These are phyloP conservation scores for Pelecanoides urinatrix DNA, from an alignment of 2,113 vertebrate species.

Conservation along the genomic window DNA sequence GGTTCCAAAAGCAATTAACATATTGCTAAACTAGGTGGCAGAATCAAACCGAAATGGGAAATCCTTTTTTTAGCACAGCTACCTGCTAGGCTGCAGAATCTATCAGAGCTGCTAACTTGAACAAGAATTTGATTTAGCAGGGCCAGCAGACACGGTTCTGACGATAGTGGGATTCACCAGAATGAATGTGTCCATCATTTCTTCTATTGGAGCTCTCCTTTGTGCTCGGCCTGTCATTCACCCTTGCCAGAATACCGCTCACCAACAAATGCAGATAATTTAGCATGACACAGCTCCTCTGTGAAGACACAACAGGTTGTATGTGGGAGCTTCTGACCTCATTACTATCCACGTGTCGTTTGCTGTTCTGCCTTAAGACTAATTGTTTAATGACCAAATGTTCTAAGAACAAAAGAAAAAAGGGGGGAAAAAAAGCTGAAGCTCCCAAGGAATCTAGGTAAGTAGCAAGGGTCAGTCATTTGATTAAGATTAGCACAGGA, in stretches of 20 bases:
- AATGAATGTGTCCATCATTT: slow-evolving; percentile 18
- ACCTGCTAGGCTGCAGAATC: neutral
- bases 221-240: slow-evolving; percentile 31
- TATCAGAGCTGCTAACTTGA: neutral
- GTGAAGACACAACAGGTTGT: slow-evolving; percentile 59
- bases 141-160: neutral
- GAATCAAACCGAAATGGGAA: slow-evolving; percentile 36
- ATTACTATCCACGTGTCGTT: neutral
- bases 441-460: slow-evolving; percentile 14
- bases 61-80: neutral
- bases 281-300: slow-evolving; percentile 16
- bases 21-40: slow-evolving; percentile 27
- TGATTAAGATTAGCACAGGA: neutral
- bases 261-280: slow-evolving; percentile 46
- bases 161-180: slow-evolving; percentile 7
- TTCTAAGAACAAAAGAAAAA: neutral
- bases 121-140: slow-evolving; percentile 26
- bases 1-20: slow-evolving; percentile 56
- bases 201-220: slow-evolving; percentile 29
- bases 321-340: slow-evolving; percentile 16
- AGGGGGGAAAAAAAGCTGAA: neutral
- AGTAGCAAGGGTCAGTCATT: neutral
- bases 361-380: slow-evolving; percentile 16
- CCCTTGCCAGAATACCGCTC: slow-evolving; percentile 33
- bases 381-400: neutral